Conservation (phyloP, 2,888 invertebrate species). For the Oscheius myriophilus region DNA sequence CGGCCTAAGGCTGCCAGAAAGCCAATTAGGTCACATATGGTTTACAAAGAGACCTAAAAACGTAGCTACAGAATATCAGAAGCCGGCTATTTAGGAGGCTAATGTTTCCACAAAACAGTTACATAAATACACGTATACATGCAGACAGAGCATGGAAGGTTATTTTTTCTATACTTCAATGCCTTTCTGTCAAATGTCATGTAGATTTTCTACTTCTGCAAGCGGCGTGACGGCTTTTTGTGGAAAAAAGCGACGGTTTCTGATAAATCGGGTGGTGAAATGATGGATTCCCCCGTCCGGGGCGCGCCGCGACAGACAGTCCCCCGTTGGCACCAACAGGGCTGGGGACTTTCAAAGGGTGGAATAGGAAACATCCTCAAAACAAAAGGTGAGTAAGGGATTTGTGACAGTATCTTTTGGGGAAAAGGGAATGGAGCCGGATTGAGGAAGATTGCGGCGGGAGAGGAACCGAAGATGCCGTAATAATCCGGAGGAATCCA, state of each 20-base stretch:
- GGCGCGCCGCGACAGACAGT: too few species aligned
- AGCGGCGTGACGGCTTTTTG: not conserved
- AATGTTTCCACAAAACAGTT: too few species aligned
- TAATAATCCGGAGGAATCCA: constrained; percentile 31
- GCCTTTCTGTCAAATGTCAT: not conserved
- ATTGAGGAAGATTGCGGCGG: constrained; percentile 13
- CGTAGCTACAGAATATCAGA: too few species aligned
- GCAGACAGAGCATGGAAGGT: too few species aligned
- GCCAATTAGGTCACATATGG: too few species aligned
- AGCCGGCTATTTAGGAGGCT: too few species aligned
- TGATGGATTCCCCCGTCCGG: constrained; percentile 10
- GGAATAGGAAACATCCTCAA: not conserved
- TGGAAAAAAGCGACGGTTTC: constrained; percentile 18
- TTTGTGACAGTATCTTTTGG: not conserved
- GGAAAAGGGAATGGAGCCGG: not conserved
- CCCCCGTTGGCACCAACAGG: too few species aligned
- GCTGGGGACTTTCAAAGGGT: too few species aligned
- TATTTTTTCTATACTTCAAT: too few species aligned
- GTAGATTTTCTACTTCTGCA: not conserved
- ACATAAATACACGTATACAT: too few species aligned
- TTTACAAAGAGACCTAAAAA: too few species aligned
- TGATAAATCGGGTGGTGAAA: constrained; percentile 28
- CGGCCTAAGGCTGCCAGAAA: too few species aligned
- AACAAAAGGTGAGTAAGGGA: not conserved
- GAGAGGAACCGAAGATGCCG: constrained; percentile 28